phyloP scores from a whole-genome alignment of 1,140 invertebrate genomes.

The Dinothrombium tinctorium region DNA sequence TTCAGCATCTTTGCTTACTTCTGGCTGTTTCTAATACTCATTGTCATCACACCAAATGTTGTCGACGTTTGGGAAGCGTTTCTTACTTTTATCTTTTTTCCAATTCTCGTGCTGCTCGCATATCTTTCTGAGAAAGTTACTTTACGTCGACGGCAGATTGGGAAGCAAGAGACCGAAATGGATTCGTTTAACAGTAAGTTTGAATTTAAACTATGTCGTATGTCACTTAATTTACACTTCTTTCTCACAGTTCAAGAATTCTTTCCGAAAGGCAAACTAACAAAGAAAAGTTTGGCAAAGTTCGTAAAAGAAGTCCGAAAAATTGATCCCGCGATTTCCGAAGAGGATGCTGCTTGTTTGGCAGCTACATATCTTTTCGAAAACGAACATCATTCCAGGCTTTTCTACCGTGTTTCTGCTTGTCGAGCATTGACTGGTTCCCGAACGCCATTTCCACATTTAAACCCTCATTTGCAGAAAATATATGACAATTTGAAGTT shows the following conservation, averaged over 20 bases:
- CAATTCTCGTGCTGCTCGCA: slow-evolving; percentile 27
- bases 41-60: slow-evolving; percentile 23
- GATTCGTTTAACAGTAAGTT: slow-evolving; percentile 23
- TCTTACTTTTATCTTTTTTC: slow-evolving; percentile 34
- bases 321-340: slow-evolving; percentile 26
- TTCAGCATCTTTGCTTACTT: slow-evolving; percentile 36
- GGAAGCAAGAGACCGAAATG: slow-evolving; percentile 19
- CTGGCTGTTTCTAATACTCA: slow-evolving; percentile 35
- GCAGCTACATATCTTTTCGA: slow-evolving; percentile 31
- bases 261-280: slow-evolving; percentile 25
- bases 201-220: slow-evolving; percentile 12
- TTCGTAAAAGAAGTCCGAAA: slow-evolving; percentile 31
- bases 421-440: slow-evolving; percentile 30
- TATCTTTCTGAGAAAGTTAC: slow-evolving; percentile 29
- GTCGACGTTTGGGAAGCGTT: slow-evolving; percentile 37
- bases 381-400: slow-evolving; percentile 26
- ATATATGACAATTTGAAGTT: slow-evolving; percentile 4
- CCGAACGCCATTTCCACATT: slow-evolving; percentile 20
- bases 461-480: slow-evolving; percentile 11
- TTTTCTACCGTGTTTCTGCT: slow-evolving; percentile 37
- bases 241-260: slow-evolving; percentile 17
- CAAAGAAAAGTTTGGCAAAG: slow-evolving; percentile 24
- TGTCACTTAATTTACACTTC: slow-evolving; percentile 4
- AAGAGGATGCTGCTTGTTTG: slow-evolving; percentile 32
- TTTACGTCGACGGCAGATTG: slow-evolving; percentile 18